Percentiles rank a stretch among this genome's conserved stretches.
Conservation (phyloP, 2,797 vertebrate species). For the Cichlasoma orientale region DNA sequence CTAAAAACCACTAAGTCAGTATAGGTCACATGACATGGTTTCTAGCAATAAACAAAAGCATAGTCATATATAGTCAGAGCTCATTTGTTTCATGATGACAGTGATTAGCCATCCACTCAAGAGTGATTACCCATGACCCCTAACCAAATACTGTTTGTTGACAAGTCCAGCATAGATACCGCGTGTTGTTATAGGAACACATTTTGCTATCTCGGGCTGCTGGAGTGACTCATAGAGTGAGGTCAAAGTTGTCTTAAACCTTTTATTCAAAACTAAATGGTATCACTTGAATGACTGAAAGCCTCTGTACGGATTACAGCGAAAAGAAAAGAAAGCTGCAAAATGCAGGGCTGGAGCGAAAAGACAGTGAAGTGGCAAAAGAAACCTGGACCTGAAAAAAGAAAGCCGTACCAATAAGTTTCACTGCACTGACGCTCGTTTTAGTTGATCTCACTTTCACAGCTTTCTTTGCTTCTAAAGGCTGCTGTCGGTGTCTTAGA, state of each 20-base stretch:
- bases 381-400: background rate
- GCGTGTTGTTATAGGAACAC: constrained; percentile 3
- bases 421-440: background rate
- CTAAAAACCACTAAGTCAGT: background rate
- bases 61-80: background rate
- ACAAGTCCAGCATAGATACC: background rate
- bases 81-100: background rate
- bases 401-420: constrained; percentile 26
- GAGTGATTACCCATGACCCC: background rate
- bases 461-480: background rate
- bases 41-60: background rate
- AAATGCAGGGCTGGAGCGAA: background rate
- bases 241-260: background rate
- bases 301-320: background rate
- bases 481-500: background rate
- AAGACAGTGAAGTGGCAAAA: background rate
- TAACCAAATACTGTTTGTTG: background rate
- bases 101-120: background rate
- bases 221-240: background rate
- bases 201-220: background rate
- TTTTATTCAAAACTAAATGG: background rate
- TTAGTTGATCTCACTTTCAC: constrained; percentile 8
- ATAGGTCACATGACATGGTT: background rate
- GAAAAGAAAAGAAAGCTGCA: background rate
- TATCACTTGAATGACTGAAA: background rate